Evolutionary conservation across 2,797 vertebrate genomes (phyloP), one percentile per base, ranked within the genome.

Genomic region (Sebastes itinus): DNA sequence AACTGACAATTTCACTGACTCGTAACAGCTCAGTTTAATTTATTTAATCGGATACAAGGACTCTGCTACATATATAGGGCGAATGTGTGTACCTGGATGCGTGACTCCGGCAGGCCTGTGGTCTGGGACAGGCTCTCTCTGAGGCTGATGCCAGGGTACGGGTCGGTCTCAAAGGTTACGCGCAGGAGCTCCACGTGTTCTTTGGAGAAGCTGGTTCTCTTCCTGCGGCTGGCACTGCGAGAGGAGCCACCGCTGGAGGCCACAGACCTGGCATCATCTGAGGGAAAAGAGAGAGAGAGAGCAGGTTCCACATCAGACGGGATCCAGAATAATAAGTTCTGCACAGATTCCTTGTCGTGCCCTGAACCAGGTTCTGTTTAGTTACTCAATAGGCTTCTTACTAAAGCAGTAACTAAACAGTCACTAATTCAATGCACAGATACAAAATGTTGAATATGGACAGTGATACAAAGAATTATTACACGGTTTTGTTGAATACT

Each of bases 151-250:
- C 96, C 96, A 0, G 96, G 96, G 74, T 96, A 96, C 0, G 95
- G 95, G 87, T 96, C 95, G 0, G 94, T 95, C 88, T 94, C 89
- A 2, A 96, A 96, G 16, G 96, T 95, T 67, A 79, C 63, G 0
- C 93, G 89, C 49, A 96, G 90, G 30, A 96, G 93, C 86, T 95
- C 95, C 77, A 96, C 95, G 0, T 96, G 94, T 2, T 94, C 95
- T 76, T 96, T 96, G 75, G 96, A 95, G 88, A 96, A 96, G 78
- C 94, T 95, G 73, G 96, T 96, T 55, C 96, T 94, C 89, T 96
- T 96, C 46, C 96, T 94, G 88, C 96, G 95, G 69, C 92, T 95
- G 60, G 94, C 72, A 13, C 89, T 93, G 72, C 94, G 93, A 65
- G 93, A 86, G 4, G 88, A 87, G 59, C 75, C 25, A 1, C 80